A percentile compares a stretch with the other conserved stretches of the same genome.
Conservation (phyloP, 1,140 invertebrate species). For the Atta texana region DNA sequence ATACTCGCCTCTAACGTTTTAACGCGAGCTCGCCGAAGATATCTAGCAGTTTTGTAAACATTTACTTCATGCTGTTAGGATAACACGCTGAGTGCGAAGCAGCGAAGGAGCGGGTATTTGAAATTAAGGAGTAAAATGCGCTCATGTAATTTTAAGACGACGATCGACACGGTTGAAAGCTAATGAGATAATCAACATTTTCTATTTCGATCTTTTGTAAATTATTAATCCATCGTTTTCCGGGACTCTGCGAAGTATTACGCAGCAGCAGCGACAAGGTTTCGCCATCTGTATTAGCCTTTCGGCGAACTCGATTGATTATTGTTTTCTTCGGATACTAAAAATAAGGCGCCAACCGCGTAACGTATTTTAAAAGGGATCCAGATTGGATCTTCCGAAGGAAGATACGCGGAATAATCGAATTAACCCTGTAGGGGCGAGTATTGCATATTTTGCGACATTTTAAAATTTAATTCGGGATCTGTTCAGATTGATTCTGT, state of each 20-base stretch:
- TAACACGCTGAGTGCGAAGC: conserved; percentile 17
- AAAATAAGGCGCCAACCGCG: conserved; percentile 14
- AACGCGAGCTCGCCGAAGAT: conserved; percentile 30
- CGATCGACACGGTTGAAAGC: neutral
- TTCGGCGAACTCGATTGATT: neutral
- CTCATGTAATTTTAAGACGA: neutral
- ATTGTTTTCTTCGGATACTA: neutral
- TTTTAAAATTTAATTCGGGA: no score
- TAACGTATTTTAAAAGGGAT: neutral
- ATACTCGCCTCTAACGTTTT: conserved; percentile 43
- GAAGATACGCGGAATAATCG: neutral
- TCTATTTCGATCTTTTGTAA: conserved; percentile 9
- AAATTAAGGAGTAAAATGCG: conserved; percentile 18
- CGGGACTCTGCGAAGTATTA: neutral
- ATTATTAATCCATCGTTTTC: neutral
- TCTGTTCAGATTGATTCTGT: no score
- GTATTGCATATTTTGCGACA: no score
- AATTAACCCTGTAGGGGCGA: neutral
- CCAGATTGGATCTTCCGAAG: neutral
- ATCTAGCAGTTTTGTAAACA: conserved; percentile 37
- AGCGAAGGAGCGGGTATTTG: conserved; percentile 4
- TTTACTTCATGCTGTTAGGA: conserved; percentile 18
- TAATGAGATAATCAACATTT: neutral
- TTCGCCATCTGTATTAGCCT: neutral
- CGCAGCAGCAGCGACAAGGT: neutral